Base-by-base conservation (phyloP, 2,797 vertebrate genomes). In the Urocyon cinereoargenteus region DNA sequence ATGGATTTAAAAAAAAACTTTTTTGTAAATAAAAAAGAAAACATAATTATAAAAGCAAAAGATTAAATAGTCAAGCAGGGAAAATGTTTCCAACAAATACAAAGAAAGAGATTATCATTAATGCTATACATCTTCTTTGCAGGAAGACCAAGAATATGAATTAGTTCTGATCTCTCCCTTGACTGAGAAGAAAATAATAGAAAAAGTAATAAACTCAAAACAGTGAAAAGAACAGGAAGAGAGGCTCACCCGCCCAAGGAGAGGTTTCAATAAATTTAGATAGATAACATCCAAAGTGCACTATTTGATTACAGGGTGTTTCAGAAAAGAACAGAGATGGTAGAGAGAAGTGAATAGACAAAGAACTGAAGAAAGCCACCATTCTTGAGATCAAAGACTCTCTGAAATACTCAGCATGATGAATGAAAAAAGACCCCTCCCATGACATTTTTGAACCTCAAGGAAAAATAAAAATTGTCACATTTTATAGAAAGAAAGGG, bases 31-130 rank as follows among this genome's bases (percentile, higher is more conserved):
- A 34, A 64, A 70, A 61, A 83, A 61, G 31, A 59, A 81, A 82
- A 26, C 28, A 62, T 40, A 94, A 86, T 64, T 75, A 31, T 45
- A 34, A 70, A 91, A 77, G 55, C 26, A 64, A 84, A 95, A 55
- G 82, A 82, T 78, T 45, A 45, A 19, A 68, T 26, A n/a, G 24
- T 62, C 22, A 90, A 78, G 64, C 9, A 62, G 26, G 28, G 21
- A 88, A 88, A 72, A 64, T 78, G 8, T 66, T 84, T 78, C 87
- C 70, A 78, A 81, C 24, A 96, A 70, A 70, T 34, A 53, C 55
- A 53, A 78, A 18, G 26, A 59, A 92, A 95, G 14, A 40, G 36
- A 28, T 70, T 59, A 75, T 77, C 3, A 51, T 75, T 77, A 83
- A 61, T 40, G 40, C 22, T 12, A 87, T 10, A 14, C 4, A 87